A percentile compares a stretch with the other conserved stretches of the same genome.
These are phyloP conservation scores for Limnephilus lunatus DNA, from an alignment of 2,888 invertebrate genomes.

Conservation along the genomic window DNA sequence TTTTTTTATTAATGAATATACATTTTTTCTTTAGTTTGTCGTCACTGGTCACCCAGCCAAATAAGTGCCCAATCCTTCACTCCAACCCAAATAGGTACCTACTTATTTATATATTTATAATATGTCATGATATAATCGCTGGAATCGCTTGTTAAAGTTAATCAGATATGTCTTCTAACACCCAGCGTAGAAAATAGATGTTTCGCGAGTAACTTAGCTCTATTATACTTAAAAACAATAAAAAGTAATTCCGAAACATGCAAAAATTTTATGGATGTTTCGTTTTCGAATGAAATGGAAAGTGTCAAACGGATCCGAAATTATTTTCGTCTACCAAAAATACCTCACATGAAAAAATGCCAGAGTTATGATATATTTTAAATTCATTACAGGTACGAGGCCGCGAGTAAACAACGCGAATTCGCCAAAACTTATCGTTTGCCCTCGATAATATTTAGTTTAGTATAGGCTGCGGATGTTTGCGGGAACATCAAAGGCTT, in stretches of 20 bases:
- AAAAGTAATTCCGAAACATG: background rate
- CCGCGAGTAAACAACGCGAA: background rate
- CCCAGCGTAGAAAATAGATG: background rate
- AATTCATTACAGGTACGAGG: background rate
- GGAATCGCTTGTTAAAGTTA: no score
- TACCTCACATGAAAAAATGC: background rate
- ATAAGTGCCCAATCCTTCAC: no score
- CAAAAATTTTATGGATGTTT: background rate
- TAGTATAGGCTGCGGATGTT: conserved; percentile 24
- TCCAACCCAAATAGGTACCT: no score
- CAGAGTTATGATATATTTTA: background rate
- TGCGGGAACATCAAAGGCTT: conserved; percentile 62
- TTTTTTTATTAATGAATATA: no score
- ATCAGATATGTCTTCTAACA: no score
- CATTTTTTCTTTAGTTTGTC: no score
- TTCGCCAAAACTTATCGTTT: conserved; percentile 14
- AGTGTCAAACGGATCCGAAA: background rate
- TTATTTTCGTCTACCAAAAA: background rate
- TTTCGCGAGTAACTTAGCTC: background rate
- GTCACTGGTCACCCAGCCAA: no score
- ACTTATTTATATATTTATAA: no score
- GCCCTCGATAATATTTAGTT: conserved; percentile 9
- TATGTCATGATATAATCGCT: no score
- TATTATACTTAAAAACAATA: background rate
- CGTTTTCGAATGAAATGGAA: background rate